Evolutionary conservation across 2,113 vertebrate species (phyloP), one percentile per base, ranked within the genome.

Genomic region (Cheirogaleus medius): DNA sequence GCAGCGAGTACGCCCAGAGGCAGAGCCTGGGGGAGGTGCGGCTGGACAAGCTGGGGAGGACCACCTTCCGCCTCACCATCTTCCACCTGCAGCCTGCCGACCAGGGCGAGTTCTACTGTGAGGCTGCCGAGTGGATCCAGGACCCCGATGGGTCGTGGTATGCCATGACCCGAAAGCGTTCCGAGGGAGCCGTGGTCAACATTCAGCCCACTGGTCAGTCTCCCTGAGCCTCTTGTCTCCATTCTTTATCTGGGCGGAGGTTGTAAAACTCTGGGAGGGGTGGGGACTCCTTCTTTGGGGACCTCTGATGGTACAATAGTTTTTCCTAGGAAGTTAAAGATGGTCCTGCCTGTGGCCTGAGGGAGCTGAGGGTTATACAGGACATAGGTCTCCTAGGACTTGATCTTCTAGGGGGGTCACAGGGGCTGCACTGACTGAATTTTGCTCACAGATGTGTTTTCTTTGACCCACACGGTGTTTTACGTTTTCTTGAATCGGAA

Each of bases 121-220:
- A 99, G 98, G 99, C 99, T 0, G 99, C 99, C 0, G 99, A 99
- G 98, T 99, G 99, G 99, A 99, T 99, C 97, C 99, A 99, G 98
- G 99, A 99, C 89, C 98, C 99, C 0, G 99, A 99, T 8, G 98
- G 98, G 78, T 99, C 99, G 20, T 99, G 99, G 99, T 99, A 99
- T 0, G 98, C 99, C 95, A 99, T 99, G 99, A 99, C 99, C n/a
- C 99, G 98, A 95, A 99, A 99, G 97, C 99, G 99, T 95, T 99
- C 99, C 0, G 99, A 99, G 93, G 99, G 99, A 8, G 98, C 99
- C 3, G 96, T 99, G n/a, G 98, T 99, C 98, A 99, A 99, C 15
- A 98, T 99, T 95, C 99, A 99, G 98, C 99, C 99, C 95, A 99
- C 99, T 0, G 99, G 99, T 99, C 90, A 98, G 98, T 98, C 47